Percentiles rank a stretch among this genome's conserved stretches.
These are phyloP conservation scores for Xiphias gladius DNA, from an alignment of 2,113 vertebrate genomes.

Conservation along the genomic window DNA sequence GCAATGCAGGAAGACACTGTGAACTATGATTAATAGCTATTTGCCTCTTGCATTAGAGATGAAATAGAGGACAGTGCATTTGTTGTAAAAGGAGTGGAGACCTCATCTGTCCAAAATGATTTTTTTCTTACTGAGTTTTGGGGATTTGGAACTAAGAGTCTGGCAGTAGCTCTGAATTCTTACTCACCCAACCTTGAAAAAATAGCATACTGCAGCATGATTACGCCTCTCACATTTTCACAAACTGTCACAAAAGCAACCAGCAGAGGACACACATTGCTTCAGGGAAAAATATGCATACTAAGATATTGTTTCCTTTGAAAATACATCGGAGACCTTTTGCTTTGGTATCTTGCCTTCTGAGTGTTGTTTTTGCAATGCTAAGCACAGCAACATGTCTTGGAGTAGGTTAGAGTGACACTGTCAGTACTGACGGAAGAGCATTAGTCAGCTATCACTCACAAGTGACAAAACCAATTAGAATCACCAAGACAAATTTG, in stretches of 20 bases:
- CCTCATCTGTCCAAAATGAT: conserved; percentile 51
- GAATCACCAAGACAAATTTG: conserved; percentile 63
- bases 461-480: conserved; percentile 77
- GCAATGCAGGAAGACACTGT: conserved; percentile 47
- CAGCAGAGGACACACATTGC: conserved; percentile 77
- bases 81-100: conserved; percentile 49
- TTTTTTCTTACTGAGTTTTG: conserved; percentile 58
- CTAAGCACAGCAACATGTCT: conserved; percentile 61
- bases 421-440: conserved; percentile 62
- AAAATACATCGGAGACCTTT: conserved; percentile 75
- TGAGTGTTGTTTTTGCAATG: conserved; percentile 62
- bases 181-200: conserved; percentile 75
- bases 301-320: conserved; percentile 80
- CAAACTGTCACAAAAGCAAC: conserved; percentile 80
- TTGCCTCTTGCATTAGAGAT: conserved; percentile 64
- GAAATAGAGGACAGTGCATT: conserved; percentile 59
- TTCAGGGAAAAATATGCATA: conserved; percentile 78
- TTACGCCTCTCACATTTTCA: conserved; percentile 77
- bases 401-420: conserved; percentile 71
- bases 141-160: conserved; percentile 61
- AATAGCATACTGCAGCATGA: conserved; percentile 73
- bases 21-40: conserved; percentile 75
- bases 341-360: conserved; percentile 65
- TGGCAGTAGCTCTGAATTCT: conserved; percentile 68
- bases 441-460: conserved; percentile 79